These are phyloP conservation scores for Operophtera brumata DNA, from an alignment of 2,888 invertebrate species.

Conservation along the genomic window DNA sequence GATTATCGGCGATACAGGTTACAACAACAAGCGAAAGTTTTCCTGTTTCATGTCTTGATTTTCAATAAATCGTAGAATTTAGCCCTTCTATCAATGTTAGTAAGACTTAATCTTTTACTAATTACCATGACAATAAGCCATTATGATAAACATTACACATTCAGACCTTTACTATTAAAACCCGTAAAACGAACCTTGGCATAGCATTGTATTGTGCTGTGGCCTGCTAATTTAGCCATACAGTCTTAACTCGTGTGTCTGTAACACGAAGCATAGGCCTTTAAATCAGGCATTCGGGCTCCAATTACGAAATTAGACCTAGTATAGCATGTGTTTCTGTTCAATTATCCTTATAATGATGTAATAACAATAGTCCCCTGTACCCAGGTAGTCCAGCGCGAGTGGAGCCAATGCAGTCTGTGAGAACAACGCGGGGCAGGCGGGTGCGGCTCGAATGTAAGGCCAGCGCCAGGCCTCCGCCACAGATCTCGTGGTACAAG, in stretches of 20 bases:
- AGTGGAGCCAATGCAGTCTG: conserved; percentile 68
- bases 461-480: conserved; percentile 88
- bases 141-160: neutral
- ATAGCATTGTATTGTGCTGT: conserved; percentile 1
- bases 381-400: conserved; percentile 69
- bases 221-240: conserved; percentile 2
- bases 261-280: conserved; percentile 11
- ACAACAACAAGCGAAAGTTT: conserved; percentile 6
- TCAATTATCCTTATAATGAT: neutral
- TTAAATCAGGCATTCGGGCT: conserved; percentile 12
- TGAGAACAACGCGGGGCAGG: conserved; percentile 71
- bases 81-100: too few species aligned
- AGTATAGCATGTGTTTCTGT: too few species aligned
- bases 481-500: conserved; percentile 91
- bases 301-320: conserved; percentile 18
- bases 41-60: neutral
- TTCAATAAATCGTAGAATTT: too few species aligned
- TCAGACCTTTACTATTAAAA: neutral
- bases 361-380: conserved; percentile 16
- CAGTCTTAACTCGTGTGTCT: conserved; percentile 1
- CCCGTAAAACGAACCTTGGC: conserved; percentile 4
- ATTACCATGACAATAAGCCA: neutral
- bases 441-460: conserved; percentile 86
- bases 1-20: conserved; percentile 9
- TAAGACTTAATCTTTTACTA: too few species aligned